Evolutionary conservation across 2,888 invertebrate species (phyloP), one percentile per base, ranked within the genome.

Genomic region (Lasioglossum figueresi): DNA sequence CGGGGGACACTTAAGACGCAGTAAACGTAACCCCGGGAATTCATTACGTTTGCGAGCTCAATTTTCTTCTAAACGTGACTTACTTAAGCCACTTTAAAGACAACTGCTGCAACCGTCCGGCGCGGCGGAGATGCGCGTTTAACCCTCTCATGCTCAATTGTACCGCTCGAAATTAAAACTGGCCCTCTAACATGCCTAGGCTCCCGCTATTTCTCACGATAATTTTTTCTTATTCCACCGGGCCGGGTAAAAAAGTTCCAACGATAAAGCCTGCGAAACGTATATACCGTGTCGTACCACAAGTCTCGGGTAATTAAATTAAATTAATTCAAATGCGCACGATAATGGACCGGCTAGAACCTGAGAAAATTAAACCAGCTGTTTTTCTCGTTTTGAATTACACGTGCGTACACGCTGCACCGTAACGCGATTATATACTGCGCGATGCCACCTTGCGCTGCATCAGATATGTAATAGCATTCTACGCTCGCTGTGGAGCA

Each of bases 61-160:
- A 82, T 84, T 84, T 63, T 63, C 82, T 71, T 75, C 74, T 75
- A 84, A 84, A 84, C 82, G 82, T 82, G 84, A 78, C 84, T 84
- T 82, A 82, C 84, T 84, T 82, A 82, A 84, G 78, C 84, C 70
- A 74, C 84, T 82, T 84, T 78, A 84, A 84, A 84, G 82, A 82
- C 84, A 84, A 84, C 82, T 82, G 82, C 73, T n/a, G 37, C 81
- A 83, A 82, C 73, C 59, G 59, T 5, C 16, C 45, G 16, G 45
- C 45, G 45, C 16, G 76, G 68, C 52, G 73, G 68, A 70, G 82
- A 82, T 77, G 77, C 82, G 56, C 84, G 59, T 78, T 71, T 40
- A 82, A 48, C 82, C 74, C 68, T 74, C 72, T 43, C 74, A n/a
- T 77, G 59, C 73, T 31, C 70, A 74, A 83, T 83, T 81, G 76